Percentiles rank a stretch among this genome's conserved stretches.
Evolutionary conservation across 1,140 invertebrate species (phyloP).

Genomic region (Cyclina sinensis): DNA sequence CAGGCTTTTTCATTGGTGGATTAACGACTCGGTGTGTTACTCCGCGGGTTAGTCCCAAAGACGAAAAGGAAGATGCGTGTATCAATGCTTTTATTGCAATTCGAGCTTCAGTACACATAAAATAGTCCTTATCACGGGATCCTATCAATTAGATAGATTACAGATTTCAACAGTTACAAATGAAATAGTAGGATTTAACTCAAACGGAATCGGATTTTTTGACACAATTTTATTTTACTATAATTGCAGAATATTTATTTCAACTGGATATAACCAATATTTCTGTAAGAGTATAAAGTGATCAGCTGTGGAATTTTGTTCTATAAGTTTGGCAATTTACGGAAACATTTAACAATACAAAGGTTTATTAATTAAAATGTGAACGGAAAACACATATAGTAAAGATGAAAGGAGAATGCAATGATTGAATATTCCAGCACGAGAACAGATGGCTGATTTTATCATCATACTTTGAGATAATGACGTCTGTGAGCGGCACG

Average conservation of each 20-base stretch:
- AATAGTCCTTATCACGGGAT: conserved; percentile 25
- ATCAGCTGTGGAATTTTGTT: background rate
- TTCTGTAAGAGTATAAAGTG: background rate
- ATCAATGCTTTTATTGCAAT: conserved; percentile 45
- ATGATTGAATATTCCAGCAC: conserved; percentile 41
- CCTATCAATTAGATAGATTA: conserved; percentile 33
- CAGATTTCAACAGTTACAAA: conserved; percentile 16
- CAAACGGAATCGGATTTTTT: background rate
- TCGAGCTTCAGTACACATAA: conserved; percentile 47
- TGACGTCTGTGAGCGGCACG: conserved; percentile 4
- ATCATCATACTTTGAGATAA: conserved; percentile 45
- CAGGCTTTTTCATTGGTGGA: conserved; percentile 44
- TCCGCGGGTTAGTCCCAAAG: conserved; percentile 8
- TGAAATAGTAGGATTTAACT: conserved; percentile 36
- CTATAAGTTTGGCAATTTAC: background rate
- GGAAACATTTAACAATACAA: background rate
- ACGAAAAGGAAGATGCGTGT: conserved; percentile 35
- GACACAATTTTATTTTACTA: background rate
- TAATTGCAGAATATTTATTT: conserved; percentile 3
- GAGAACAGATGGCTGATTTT: conserved; percentile 60
- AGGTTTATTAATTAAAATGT: conserved; percentile 60
- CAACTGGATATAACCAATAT: background rate
- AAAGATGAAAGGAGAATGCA: conserved; percentile 42
- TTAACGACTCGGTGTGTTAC: background rate
- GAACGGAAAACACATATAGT: conserved; percentile 23